Evolutionary conservation across 2,113 vertebrate species (phyloP).

Genomic region (Genyomyrus donnyi): DNA sequence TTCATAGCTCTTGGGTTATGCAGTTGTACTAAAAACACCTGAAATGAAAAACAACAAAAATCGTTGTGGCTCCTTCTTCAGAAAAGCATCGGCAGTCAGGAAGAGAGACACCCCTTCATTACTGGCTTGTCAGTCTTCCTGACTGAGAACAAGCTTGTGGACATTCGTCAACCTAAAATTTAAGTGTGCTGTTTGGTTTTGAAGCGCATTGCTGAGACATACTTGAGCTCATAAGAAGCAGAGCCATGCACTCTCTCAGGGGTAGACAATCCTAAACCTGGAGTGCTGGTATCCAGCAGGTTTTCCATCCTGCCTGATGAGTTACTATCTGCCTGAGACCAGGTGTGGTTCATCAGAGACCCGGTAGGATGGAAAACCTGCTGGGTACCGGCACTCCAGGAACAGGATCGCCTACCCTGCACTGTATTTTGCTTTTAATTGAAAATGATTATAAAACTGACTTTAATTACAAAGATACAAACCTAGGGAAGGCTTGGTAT

Average conservation of each 20-base stretch:
- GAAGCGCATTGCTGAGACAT: background rate
- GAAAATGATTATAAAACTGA: background rate
- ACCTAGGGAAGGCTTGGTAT: background rate
- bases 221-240: background rate
- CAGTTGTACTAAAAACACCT: background rate
- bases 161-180: background rate
- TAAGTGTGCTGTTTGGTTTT: background rate
- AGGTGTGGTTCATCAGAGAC: no score
- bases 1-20: background rate
- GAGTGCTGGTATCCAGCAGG: background rate
- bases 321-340: no score
- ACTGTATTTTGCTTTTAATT: background rate
- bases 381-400: background rate
- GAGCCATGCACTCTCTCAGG: background rate
- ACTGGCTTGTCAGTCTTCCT: background rate
- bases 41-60: conserved; percentile 9
- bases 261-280: background rate
- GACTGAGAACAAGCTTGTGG: background rate
- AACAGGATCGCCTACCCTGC: background rate
- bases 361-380: no score
- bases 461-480: background rate
- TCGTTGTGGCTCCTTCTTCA: background rate
- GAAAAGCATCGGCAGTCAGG: background rate
- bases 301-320: background rate
- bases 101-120: background rate